Conservation (phyloP, 2,888 invertebrate species). For the Caenorhabditis sp. region DNA sequence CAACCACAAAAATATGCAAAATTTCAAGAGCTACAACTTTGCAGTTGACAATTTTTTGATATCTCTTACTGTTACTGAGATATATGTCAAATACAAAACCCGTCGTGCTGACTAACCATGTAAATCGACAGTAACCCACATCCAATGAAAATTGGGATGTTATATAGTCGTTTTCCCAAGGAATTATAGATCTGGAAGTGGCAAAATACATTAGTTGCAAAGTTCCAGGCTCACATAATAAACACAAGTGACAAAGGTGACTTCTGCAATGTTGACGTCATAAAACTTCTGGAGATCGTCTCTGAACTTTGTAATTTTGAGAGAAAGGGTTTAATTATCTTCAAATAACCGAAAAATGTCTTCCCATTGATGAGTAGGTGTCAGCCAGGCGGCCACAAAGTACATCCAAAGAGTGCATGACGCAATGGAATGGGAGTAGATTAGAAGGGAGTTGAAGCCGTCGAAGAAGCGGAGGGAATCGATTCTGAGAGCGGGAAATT, state of each 20-base stretch:
- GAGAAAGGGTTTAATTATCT: no score
- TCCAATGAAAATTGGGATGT: not conserved
- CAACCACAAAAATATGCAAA: no score
- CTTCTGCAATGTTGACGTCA: not conserved
- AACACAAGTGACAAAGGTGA: constrained; percentile 1
- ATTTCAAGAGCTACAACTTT: no score
- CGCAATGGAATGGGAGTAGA: not conserved
- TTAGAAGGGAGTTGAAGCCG: not conserved
- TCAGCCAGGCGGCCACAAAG: not conserved
- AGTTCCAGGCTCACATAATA: not conserved
- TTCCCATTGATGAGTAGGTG: not conserved
- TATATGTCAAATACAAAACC: no score
- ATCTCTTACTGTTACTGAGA: no score
- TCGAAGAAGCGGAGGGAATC: not conserved
- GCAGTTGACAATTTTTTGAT: no score
- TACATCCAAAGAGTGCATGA: not conserved
- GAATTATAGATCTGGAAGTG: no score
- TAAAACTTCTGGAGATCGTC: not conserved
- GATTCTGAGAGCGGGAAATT: not conserved
- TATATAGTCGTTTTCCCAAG: not conserved
- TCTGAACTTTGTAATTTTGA: not conserved
- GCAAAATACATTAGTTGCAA: no score
- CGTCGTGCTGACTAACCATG: not conserved
- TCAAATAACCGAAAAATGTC: not conserved
- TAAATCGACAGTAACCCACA: not conserved